Percentiles rank a stretch among this genome's conserved stretches.
These are phyloP conservation scores for Polydrusus cervinus DNA, from an alignment of 2,888 invertebrate genomes.

Conservation along the genomic window DNA sequence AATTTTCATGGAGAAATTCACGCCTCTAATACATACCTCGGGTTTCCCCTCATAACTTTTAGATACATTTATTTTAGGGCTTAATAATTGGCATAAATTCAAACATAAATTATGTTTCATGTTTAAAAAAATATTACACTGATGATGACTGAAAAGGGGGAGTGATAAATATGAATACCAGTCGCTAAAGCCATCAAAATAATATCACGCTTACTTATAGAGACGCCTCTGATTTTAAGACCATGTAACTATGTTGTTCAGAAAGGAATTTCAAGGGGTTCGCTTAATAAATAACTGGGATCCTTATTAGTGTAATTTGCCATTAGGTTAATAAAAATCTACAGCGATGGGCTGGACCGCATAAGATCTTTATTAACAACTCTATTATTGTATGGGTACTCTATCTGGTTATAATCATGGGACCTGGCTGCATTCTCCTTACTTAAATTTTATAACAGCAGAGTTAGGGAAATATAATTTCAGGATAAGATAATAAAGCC, in stretches of 20 bases:
- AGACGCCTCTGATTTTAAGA: conserved; percentile 29
- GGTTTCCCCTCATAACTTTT: no score
- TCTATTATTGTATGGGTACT: conserved; percentile 35
- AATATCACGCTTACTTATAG: no score
- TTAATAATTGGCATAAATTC: no score
- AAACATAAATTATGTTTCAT: no score
- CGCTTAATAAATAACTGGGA: conserved; percentile 51
- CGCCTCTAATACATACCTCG: no score
- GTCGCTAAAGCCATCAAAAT: no score
- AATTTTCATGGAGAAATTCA: no score
- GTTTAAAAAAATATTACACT: no score
- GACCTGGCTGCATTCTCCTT: background rate
- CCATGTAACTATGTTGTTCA: conserved; percentile 47
- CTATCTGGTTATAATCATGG: background rate
- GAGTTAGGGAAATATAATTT: conserved; percentile 5
- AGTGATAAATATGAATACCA: no score
- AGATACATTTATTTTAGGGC: no score
- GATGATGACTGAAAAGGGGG: no score
- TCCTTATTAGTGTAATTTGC: conserved; percentile 54
- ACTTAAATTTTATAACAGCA: background rate
- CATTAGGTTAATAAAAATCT: conserved; percentile 37
- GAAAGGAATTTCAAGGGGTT: conserved; percentile 35
- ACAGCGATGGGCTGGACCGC: conserved; percentile 18
- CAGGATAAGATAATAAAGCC: background rate
- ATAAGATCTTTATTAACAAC: conserved; percentile 45